Evolutionary conservation across 2,797 vertebrate species (phyloP).

Genomic region (Cuniculus paca): DNA sequence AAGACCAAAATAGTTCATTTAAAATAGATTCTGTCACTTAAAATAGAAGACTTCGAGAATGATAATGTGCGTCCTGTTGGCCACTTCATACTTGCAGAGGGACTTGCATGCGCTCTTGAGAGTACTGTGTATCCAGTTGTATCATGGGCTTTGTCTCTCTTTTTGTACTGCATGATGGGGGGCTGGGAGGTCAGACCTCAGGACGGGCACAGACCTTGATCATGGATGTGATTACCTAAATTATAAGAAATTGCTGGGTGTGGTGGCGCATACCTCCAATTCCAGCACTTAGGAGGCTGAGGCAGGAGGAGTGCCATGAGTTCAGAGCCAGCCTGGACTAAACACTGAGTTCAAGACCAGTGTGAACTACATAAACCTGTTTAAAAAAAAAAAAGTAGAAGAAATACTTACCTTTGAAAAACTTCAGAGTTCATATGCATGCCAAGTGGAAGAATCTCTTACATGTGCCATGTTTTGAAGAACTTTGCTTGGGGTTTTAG

Average conservation of each 20-base stretch:
- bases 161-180: too few relatives aligned
- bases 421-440: neutral
- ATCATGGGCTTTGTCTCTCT: neutral
- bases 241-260: neutral
- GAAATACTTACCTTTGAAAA: neutral
- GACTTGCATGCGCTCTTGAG: neutral
- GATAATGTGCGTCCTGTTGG: neutral
- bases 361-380: neutral
- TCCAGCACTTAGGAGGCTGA: neutral
- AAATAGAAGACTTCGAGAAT: conserved; percentile 19
- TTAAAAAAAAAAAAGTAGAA: neutral
- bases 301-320: neutral
- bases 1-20: neutral
- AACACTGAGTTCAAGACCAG: neutral
- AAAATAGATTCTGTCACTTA: conserved; percentile 16
- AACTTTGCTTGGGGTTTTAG: neutral
- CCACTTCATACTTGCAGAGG: neutral
- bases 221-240: neutral
- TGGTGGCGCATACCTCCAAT: neutral
- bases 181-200: too few relatives aligned
- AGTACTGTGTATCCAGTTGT: neutral
- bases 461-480: neutral
- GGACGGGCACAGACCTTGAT: too few relatives aligned
- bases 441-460: neutral
- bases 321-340: neutral